phyloP scores from a whole-genome alignment of 2,113 vertebrate species.

The Eubucco bourcierii region DNA sequence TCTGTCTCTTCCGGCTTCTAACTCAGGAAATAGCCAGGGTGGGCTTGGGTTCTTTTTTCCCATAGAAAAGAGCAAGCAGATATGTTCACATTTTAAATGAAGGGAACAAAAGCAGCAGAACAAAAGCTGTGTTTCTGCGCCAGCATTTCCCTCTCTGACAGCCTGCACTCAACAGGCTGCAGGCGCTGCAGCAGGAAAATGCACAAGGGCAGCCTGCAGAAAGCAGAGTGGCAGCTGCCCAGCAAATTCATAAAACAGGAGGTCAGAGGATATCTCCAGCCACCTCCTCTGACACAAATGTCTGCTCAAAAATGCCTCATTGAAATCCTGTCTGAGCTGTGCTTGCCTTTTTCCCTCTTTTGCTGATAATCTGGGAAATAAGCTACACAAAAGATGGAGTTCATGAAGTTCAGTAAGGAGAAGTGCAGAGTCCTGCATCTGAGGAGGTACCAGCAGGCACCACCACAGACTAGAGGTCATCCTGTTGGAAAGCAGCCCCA shows the following conservation, averaged over 20 bases:
- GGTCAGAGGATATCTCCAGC: not conserved
- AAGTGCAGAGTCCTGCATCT: no score
- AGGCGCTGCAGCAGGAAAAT: not conserved
- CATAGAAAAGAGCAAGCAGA: not conserved
- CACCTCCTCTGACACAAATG: not conserved
- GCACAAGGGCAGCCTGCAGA: not conserved
- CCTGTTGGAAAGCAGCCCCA: no score
- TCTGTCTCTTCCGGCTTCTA: constrained; percentile 22
- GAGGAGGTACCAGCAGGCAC: no score
- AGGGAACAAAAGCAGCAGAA: constrained; percentile 6
- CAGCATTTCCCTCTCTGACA: not conserved
- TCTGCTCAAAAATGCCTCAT: not conserved
- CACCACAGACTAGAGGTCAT: no score
- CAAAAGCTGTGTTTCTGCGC: not conserved
- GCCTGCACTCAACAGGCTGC: not conserved
- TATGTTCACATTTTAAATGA: not conserved
- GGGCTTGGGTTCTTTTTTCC: not conserved
- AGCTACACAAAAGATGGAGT: not conserved
- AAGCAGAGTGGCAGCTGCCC: not conserved
- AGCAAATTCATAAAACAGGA: not conserved
- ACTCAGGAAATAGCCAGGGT: not conserved
- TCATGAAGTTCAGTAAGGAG: no score
- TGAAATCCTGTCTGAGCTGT: not conserved
- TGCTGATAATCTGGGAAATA: not conserved
- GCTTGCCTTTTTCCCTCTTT: not conserved